phyloP scores from a whole-genome alignment of 2,113 vertebrate genomes.

The Anolis carolinensis region DNA sequence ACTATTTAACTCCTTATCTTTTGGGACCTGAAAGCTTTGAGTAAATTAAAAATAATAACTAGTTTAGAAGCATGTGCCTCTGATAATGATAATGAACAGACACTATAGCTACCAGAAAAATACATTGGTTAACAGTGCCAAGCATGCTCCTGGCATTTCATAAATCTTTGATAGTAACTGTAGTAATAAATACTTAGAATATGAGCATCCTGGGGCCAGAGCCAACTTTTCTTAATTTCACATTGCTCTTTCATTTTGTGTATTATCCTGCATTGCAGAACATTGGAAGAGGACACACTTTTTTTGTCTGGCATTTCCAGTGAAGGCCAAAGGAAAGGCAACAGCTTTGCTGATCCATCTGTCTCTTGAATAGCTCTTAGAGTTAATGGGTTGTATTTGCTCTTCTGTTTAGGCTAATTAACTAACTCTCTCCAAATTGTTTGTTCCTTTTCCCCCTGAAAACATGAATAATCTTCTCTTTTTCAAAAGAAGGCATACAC shows the following conservation, averaged over 20 bases:
- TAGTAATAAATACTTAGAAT: background rate
- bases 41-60: background rate
- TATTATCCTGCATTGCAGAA: slow-evolving; percentile 28
- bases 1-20: background rate
- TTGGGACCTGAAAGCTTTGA: background rate
- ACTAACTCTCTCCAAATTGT: slow-evolving; percentile 54
- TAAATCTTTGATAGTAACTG: background rate
- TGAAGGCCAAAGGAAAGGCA: slow-evolving; percentile 42
- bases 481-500: background rate
- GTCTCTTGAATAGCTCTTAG: slow-evolving; percentile 45
- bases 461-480: slow-evolving; percentile 34
- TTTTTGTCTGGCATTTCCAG: slow-evolving; percentile 42
- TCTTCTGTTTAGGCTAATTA: slow-evolving; percentile 61
- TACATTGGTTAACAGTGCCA: background rate
- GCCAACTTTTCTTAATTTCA: slow-evolving; percentile 22
- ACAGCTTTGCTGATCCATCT: slow-evolving; percentile 61
- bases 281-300: slow-evolving; percentile 39
- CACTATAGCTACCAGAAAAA: background rate
- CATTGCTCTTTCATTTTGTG: background rate
- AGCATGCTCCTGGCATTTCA: background rate
- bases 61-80: background rate
- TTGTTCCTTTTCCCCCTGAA: slow-evolving; percentile 39
- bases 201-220: background rate
- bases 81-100: background rate
- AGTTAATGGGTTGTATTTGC: slow-evolving; percentile 54